phyloP scores from a whole-genome alignment of 2,888 invertebrate species.

The Lapara coniferarum region DNA sequence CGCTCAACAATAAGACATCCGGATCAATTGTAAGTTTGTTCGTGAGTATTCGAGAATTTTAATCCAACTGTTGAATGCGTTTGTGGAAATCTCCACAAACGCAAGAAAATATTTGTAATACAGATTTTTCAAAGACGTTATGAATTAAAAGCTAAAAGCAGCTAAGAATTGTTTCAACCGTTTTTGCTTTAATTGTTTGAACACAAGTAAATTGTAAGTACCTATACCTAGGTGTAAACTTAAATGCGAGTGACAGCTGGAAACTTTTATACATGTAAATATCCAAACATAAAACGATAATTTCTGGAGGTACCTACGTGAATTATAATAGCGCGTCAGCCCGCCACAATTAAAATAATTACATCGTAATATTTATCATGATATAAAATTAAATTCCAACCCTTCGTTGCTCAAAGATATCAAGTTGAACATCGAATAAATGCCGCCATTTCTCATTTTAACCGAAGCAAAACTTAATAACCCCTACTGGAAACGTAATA shows the following conservation, averaged over 20 bases:
- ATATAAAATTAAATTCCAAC: constrained; percentile 78
- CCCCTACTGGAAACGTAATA: constrained; percentile 79
- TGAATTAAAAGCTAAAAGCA: no score
- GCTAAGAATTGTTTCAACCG: no score
- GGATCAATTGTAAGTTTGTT: constrained; percentile 12
- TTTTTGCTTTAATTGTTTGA: no score
- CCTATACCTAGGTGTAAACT: no score
- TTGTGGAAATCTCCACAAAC: neutral
- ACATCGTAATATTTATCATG: constrained; percentile 64
- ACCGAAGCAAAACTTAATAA: constrained; percentile 82
- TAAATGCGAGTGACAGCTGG: neutral
- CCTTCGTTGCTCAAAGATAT: constrained; percentile 72
- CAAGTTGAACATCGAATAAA: constrained; percentile 78
- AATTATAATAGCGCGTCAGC: constrained; percentile 42
- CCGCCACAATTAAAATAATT: constrained; percentile 72
- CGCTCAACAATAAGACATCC: constrained; percentile 17
- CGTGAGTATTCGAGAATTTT: neutral
- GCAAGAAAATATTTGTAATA: no score
- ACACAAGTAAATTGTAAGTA: no score
- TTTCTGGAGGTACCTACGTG: constrained; percentile 31
- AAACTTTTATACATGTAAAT: neutral
- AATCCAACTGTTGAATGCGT: neutral
- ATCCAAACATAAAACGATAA: neutral
- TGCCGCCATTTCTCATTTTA: constrained; percentile 80
- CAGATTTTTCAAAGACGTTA: no score